Evolutionary conservation across 1,140 invertebrate species (phyloP).

Genomic region (Ceratina japonica): DNA sequence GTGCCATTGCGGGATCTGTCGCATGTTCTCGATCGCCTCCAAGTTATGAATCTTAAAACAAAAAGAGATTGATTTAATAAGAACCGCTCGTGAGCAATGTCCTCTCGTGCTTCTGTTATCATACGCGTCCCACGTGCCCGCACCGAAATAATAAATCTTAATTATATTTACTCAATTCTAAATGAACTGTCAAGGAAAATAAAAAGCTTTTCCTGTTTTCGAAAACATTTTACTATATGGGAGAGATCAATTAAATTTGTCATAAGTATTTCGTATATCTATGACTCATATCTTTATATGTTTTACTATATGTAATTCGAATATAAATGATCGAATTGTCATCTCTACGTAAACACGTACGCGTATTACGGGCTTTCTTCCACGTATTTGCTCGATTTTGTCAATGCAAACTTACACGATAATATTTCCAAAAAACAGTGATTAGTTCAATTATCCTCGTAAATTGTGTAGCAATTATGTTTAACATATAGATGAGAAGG

Average conservation of each 20-base stretch:
- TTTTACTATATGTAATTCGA: neutral
- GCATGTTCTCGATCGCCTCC: conserved; percentile 82
- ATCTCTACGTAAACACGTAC: neutral
- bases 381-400: conserved; percentile 9
- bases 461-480: neutral
- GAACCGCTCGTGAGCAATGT: conserved; percentile 46
- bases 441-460: neutral
- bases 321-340: conserved; percentile 36
- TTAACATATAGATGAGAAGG: neutral
- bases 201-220: neutral
- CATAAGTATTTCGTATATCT: no score
- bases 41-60: conserved; percentile 62
- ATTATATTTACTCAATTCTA: conserved; percentile 34
- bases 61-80: conserved; percentile 47
- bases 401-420: conserved; percentile 19
- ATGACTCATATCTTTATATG: no score
- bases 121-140: conserved; percentile 21
- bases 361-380: neutral
- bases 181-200: neutral
- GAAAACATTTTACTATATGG: neutral
- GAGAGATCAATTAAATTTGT: no score
- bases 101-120: conserved; percentile 41
- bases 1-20: conserved; percentile 88
- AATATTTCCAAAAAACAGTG: neutral
- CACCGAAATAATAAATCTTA: conserved; percentile 20